A percentile compares a stretch with the other conserved stretches of the same genome.
These are phyloP conservation scores for Gorilla gorilla DNA, from an alignment of 2,113 vertebrate genomes.

Conservation along the genomic window DNA sequence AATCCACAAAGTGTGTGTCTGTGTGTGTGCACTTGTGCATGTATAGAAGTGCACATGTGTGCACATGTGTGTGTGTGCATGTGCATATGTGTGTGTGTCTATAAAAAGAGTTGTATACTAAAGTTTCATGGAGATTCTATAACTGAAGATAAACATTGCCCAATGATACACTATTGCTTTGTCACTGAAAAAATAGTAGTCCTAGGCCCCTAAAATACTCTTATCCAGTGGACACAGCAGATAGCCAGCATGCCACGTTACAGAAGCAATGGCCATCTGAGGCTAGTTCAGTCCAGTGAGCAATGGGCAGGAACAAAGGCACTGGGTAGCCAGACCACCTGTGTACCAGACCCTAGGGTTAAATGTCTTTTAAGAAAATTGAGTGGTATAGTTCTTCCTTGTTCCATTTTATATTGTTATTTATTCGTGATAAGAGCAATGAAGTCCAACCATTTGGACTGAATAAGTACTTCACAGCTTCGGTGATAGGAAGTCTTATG, in stretches of 20 bases:
- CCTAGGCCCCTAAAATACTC: not conserved
- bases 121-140: not conserved
- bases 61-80: not conserved
- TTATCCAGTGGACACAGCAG: not conserved
- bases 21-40: not conserved
- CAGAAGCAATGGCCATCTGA: not conserved
- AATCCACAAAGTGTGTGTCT: not conserved
- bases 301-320: not conserved
- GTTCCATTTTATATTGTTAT: not conserved
- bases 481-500: not conserved
- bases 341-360: not conserved
- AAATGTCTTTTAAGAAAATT: not conserved
- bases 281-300: not conserved
- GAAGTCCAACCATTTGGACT: not conserved
- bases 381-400: not conserved
- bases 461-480: not conserved
- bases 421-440: not conserved
- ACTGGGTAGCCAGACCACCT: no score
- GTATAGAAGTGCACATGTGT: not conserved
- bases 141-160: not conserved
- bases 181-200: not conserved
- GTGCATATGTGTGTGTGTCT: not conserved
- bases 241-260: not conserved
- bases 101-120: not conserved
- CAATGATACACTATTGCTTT: not conserved